Conservation (phyloP, 2,888 invertebrate genomes). For the Synanthedon tipuliformis region DNA sequence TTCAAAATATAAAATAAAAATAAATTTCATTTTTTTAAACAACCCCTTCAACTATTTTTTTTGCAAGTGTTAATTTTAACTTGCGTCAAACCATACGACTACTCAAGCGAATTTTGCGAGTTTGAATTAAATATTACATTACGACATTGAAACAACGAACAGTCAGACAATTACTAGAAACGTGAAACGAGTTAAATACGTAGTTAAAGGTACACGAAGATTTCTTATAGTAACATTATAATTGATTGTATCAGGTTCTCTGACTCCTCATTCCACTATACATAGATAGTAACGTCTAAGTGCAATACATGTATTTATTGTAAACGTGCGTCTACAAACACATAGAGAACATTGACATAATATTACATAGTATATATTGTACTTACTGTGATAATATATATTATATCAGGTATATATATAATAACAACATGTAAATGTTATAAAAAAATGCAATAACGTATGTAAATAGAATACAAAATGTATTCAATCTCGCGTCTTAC, state of each 20-base stretch:
- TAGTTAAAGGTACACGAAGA: conserved; percentile 9
- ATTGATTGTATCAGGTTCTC: conserved; percentile 44
- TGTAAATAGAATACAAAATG: conserved; percentile 40
- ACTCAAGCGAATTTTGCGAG: neutral
- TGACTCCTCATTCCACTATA: conserved; percentile 29
- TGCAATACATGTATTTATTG: conserved; percentile 10
- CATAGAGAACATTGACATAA: neutral
- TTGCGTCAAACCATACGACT: conserved; percentile 42
- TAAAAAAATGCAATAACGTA: conserved; percentile 37
- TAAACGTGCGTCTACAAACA: conserved; percentile 6
- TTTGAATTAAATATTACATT: conserved; percentile 5
- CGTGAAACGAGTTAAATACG: conserved; percentile 2
- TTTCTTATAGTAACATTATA: conserved; percentile 12
- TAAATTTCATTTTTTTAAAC: no score
- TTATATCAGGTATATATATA: conserved; percentile 4
- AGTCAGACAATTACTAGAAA: conserved; percentile 7
- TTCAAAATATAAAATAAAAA: no score
- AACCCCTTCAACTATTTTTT: neutral
- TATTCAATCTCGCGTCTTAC: conserved; percentile 60
- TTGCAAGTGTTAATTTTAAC: conserved; percentile 21
- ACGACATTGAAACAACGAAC: conserved; percentile 28
- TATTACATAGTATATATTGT: neutral
- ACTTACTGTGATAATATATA: neutral
- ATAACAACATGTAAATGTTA: conserved; percentile 5
- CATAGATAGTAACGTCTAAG: conserved; percentile 10